Conservation (phyloP, 92 coral and sea anemone species). For the Phymanthus crucifer region DNA sequence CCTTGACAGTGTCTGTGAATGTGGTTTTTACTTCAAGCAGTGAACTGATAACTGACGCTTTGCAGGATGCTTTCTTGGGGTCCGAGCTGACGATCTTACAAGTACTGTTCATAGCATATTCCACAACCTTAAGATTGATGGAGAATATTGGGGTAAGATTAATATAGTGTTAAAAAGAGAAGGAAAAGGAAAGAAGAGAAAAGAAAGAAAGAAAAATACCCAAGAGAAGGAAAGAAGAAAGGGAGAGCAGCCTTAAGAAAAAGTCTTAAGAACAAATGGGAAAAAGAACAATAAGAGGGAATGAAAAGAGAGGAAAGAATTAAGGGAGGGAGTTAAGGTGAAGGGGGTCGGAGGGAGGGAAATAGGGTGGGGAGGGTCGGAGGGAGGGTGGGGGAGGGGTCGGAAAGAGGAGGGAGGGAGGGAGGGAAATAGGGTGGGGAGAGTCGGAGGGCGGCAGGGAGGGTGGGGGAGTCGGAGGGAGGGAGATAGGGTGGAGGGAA, state of each 20-base stretch:
- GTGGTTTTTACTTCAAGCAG: neutral
- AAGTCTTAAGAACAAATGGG: too few species aligned
- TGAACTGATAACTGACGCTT: conserved; percentile 14
- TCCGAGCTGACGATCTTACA: conserved; percentile 27
- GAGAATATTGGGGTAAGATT: neutral
- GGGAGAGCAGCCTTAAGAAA: too few species aligned
- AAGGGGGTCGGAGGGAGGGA: too few species aligned
- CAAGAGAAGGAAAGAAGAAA: too few species aligned
- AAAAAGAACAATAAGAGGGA: too few species aligned
- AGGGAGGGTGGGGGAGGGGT: too few species aligned
- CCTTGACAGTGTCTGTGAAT: conserved; percentile 14
- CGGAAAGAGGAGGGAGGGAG: neutral
- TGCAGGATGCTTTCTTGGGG: conserved; percentile 28
- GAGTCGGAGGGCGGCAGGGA: too few species aligned
- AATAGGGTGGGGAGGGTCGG: too few species aligned
- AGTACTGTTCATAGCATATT: conserved; percentile 9
- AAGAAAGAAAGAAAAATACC: neutral
- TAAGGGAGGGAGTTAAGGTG: neutral
- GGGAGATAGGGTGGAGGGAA: too few species aligned
- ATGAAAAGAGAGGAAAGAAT: neutral
- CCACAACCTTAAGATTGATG: neutral
- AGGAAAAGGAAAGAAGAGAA: neutral
- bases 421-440: neutral
- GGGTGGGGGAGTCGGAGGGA: too few species aligned
- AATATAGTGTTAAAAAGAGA: neutral